These are phyloP conservation scores for Eupithecia abbreviata DNA, from an alignment of 2,888 invertebrate genomes.

Conservation along the genomic window DNA sequence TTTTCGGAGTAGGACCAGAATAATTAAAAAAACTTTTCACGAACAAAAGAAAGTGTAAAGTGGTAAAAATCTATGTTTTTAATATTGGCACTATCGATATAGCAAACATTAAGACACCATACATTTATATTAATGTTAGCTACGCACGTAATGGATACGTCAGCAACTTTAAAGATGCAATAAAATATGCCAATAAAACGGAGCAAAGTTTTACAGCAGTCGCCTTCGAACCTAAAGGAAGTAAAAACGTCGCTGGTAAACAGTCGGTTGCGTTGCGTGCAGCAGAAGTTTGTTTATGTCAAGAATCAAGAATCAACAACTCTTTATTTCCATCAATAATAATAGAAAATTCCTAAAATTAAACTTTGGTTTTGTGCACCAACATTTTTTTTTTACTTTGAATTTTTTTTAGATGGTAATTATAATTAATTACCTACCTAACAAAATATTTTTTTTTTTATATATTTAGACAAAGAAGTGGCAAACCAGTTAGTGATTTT, in stretches of 20 bases:
- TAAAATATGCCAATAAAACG: conserved; percentile 5
- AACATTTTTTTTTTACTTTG: no score
- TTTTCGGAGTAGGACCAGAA: no score
- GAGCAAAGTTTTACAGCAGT: conserved; percentile 1
- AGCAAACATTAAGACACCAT: not conserved
- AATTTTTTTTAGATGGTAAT: no score
- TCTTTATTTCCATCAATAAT: no score
- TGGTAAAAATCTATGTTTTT: not conserved
- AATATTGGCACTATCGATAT: not conserved
- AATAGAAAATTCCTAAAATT: no score
- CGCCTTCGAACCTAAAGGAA: not conserved
- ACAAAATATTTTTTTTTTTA: not conserved
- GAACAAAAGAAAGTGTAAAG: not conserved
- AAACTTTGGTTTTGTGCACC: no score
- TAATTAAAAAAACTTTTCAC: no score
- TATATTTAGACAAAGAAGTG: not conserved
- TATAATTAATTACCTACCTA: no score
- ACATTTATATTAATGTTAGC: not conserved
- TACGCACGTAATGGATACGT: not conserved
- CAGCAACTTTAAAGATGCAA: not conserved
- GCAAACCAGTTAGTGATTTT: not conserved
- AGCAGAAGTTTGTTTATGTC: not conserved
- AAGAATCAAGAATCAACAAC: no score
- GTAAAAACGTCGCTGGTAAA: not conserved
- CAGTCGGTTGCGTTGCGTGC: not conserved